Evolutionary conservation across 2,888 invertebrate genomes (phyloP).

Genomic region (Nemotelus pantherinus): DNA sequence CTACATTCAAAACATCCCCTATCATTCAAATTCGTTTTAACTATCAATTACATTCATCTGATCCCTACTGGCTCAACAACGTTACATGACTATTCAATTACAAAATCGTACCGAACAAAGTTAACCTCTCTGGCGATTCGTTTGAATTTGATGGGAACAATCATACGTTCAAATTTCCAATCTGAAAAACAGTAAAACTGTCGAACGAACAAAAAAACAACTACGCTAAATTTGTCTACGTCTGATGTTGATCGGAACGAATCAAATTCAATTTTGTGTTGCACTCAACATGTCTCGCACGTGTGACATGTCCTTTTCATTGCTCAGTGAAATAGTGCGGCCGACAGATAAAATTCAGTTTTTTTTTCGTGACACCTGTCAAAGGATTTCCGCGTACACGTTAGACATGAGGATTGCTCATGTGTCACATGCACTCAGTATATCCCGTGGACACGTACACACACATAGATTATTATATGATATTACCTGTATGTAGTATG

Average conservation of each 20-base stretch:
- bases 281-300: conserved; percentile 20
- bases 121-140: too few species aligned
- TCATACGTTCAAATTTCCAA: too few species aligned
- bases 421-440: background rate
- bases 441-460: background rate
- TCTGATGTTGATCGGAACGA: conserved; percentile 19
- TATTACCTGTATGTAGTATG: too few species aligned
- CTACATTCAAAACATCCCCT: too few species aligned
- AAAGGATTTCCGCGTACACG: conserved; percentile 34
- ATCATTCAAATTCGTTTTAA: too few species aligned
- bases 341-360: conserved; percentile 34
- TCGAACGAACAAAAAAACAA: too few species aligned
- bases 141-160: too few species aligned
- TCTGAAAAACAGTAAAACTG: too few species aligned
- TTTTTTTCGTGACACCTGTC: conserved; percentile 31
- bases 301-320: conserved; percentile 22
- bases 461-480: background rate
- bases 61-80: too few species aligned
- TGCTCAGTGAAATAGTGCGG: background rate
- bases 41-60: too few species aligned
- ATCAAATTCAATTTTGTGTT: conserved; percentile 33
- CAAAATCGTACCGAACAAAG: too few species aligned
- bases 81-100: too few species aligned
- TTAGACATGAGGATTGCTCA: conserved; percentile 13
- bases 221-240: background rate